Conservation (phyloP, 2,113 vertebrate species). For the Barbus barbus region DNA sequence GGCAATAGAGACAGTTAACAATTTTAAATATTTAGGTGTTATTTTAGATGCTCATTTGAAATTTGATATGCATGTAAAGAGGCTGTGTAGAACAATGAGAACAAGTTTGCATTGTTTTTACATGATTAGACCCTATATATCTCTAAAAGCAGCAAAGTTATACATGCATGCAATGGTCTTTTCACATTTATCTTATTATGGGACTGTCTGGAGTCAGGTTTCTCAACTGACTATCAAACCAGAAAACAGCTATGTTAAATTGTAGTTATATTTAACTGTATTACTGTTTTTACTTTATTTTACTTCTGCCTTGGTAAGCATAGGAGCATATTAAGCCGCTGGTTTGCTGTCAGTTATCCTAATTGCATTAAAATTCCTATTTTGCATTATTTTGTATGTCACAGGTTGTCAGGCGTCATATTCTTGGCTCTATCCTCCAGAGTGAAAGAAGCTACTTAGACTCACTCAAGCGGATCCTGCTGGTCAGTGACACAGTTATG, state of each 20-base stretch:
- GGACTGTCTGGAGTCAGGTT: too few species aligned
- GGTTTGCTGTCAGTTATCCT: not conserved
- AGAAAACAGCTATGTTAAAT: not conserved
- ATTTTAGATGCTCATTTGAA: too few species aligned
- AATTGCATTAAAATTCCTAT: not conserved
- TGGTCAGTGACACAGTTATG: slow-evolving; percentile 67
- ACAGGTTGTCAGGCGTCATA: slow-evolving; percentile 82
- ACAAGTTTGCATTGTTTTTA: too few species aligned
- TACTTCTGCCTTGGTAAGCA: not conserved
- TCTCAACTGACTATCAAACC: too few species aligned
- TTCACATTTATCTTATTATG: too few species aligned
- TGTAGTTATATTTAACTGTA: not conserved
- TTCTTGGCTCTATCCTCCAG: slow-evolving; percentile 84
- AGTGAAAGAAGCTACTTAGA: slow-evolving; percentile 84
- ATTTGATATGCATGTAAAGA: too few species aligned
- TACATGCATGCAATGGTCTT: too few species aligned
- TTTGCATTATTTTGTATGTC: slow-evolving; percentile 1
- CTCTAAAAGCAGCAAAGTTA: too few species aligned
- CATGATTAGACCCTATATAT: too few species aligned
- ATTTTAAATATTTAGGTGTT: too few species aligned
- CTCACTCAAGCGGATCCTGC: slow-evolving; percentile 80
- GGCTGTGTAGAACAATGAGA: too few species aligned
- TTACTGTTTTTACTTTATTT: not conserved
- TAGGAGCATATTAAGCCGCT: not conserved
- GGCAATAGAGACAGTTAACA: too few species aligned